Evolutionary conservation across 1,140 invertebrate species (phyloP).

Genomic region (Zaprionus africanus): DNA sequence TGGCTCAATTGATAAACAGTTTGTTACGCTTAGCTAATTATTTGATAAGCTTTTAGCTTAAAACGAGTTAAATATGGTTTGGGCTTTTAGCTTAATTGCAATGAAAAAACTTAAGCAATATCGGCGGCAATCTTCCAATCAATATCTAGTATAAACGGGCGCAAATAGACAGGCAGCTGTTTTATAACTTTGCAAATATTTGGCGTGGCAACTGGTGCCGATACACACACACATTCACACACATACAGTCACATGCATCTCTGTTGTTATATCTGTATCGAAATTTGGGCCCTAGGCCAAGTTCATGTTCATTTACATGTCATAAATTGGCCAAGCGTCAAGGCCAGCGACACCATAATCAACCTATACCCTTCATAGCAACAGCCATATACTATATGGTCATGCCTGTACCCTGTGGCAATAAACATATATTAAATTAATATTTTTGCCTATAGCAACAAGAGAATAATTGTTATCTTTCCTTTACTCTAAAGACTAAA

Average conservation of each 20-base stretch:
- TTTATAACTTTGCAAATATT: slow-evolving; percentile 47
- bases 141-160: neutral
- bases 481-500: too few species aligned
- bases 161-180: slow-evolving; percentile 38
- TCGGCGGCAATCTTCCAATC: neutral
- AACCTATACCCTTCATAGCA: slow-evolving; percentile 23
- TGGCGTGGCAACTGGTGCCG: slow-evolving; percentile 12
- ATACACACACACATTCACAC: neutral
- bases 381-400: neutral
- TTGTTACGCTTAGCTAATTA: neutral
- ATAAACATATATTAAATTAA: too few species aligned
- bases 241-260: slow-evolving; percentile 4
- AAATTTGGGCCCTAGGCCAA: slow-evolving; percentile 42
- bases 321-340: slow-evolving; percentile 56
- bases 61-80: neutral
- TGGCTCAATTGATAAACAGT: neutral
- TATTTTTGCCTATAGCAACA: too few species aligned
- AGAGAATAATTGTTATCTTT: too few species aligned
- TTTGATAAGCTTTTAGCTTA: neutral
- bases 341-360: slow-evolving; percentile 27
- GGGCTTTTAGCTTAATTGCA: slow-evolving; percentile 1
- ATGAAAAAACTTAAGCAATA: neutral
- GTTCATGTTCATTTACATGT: slow-evolving; percentile 46
- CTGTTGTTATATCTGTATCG: slow-evolving; percentile 7
- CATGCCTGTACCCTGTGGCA: too few species aligned